phyloP scores from a whole-genome alignment of 2,113 vertebrate genomes.

The Megaceryle torquata region DNA sequence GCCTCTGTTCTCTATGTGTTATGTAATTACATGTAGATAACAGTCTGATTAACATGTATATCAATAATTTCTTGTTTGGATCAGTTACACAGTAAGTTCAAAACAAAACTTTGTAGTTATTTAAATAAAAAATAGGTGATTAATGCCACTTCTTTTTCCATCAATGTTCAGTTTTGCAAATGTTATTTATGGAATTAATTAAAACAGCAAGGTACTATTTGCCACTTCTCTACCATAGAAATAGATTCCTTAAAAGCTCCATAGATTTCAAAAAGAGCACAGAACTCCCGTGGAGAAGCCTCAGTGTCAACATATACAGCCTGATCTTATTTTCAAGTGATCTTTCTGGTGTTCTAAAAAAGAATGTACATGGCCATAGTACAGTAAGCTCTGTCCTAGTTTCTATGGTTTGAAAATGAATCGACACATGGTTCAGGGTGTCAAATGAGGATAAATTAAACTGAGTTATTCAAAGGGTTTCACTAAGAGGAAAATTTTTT shows the following conservation, averaged over 20 bases:
- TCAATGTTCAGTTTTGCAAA: not conserved
- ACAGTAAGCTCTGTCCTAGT: not conserved
- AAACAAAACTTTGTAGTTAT: not conserved
- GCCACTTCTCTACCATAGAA: not conserved
- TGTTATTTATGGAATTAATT: not conserved
- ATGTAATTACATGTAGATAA: not conserved
- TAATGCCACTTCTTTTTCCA: not conserved
- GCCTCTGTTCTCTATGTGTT: not conserved
- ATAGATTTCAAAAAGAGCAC: not conserved
- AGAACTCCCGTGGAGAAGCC: not conserved
- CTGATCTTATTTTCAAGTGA: not conserved
- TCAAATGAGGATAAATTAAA: not conserved
- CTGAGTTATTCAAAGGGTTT: not conserved
- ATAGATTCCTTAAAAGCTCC: not conserved
- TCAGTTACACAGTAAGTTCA: not conserved
- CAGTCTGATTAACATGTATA: not conserved
- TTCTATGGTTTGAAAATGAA: conserved; percentile 11
- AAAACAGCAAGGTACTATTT: not conserved
- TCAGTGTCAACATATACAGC: not conserved
- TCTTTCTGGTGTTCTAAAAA: not conserved
- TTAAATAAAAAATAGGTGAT: not conserved
- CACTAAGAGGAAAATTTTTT: not conserved
- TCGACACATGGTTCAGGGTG: not conserved
- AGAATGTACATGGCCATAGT: not conserved
- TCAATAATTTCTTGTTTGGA: not conserved